A percentile compares a stretch with the other conserved stretches of the same genome.
Conservation (phyloP, 2,113 vertebrate genomes). For the Salvelinus fontinalis region DNA sequence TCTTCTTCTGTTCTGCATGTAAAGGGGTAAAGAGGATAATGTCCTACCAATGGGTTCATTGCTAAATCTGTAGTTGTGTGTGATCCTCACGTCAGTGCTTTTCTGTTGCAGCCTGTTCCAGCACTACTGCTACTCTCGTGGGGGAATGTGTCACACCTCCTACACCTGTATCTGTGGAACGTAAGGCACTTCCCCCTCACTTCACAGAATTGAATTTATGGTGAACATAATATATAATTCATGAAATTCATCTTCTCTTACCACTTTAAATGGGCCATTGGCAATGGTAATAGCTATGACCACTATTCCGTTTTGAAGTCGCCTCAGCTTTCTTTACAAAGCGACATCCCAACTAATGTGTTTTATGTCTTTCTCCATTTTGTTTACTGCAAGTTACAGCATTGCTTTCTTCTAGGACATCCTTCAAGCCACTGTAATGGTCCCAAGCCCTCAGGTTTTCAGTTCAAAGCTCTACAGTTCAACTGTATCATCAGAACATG, state of each 20-base stretch:
- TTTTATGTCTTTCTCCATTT: neutral
- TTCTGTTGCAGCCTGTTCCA: constrained; percentile 84
- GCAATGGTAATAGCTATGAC: neutral
- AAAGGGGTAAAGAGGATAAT: no score
- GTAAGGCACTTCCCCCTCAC: constrained; percentile 65
- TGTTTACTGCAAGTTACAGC: neutral
- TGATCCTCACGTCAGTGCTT: neutral
- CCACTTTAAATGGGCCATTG: neutral
- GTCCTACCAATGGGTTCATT: no score
- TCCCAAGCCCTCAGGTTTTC: constrained; percentile 49
- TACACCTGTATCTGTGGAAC: constrained; percentile 98
- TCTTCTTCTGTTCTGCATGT: no score
- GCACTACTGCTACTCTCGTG: constrained; percentile 90
- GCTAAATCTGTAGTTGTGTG: neutral
- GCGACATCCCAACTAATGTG: neutral
- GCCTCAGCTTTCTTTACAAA: neutral
- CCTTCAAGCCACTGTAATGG: constrained; percentile 26
- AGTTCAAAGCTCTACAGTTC: constrained; percentile 57
- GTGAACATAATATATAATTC: neutral
- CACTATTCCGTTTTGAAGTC: neutral
- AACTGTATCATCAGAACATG: constrained; percentile 53
- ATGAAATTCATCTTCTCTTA: neutral
- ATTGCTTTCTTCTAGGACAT: constrained; percentile 31
- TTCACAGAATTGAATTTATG: neutral
- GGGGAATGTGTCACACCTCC: constrained; percentile 93